Conservation (phyloP, 2,888 invertebrate species). For the Volucella inanis region DNA sequence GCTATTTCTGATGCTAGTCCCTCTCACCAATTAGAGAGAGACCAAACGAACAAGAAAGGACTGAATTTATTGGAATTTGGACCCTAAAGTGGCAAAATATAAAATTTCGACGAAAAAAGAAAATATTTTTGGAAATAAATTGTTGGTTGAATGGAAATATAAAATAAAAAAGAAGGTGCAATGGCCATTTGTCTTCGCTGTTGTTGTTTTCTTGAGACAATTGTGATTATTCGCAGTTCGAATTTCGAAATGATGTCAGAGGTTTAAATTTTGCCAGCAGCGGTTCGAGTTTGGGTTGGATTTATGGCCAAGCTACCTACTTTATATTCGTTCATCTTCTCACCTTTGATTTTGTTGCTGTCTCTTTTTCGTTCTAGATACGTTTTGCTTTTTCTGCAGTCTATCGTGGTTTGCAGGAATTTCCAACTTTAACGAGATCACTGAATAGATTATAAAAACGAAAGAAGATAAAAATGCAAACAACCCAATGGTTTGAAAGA, state of each 20-base stretch:
- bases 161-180: constrained; percentile 2
- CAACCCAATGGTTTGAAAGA: background rate
- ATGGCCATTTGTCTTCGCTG: background rate
- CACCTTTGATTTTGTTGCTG: constrained; percentile 43
- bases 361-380: background rate
- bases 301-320: background rate
- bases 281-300: background rate
- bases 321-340: constrained; percentile 18
- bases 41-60: background rate
- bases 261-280: constrained; percentile 27
- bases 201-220: too few relatives aligned
- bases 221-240: background rate
- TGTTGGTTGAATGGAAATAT: constrained; percentile 1
- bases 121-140: constrained; percentile 39
- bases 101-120: background rate
- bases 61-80: constrained; percentile 28
- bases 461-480: constrained; percentile 27
- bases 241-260: constrained; percentile 59
- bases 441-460: constrained; percentile 21
- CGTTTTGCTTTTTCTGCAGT: background rate
- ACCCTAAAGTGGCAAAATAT: constrained; percentile 15
- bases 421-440: constrained; percentile 48
- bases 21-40: background rate
- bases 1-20: constrained; percentile 14
- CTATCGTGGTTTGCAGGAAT: constrained; percentile 34